Conservation (phyloP, 1,140 invertebrate species). For the Drosophila saltans region DNA sequence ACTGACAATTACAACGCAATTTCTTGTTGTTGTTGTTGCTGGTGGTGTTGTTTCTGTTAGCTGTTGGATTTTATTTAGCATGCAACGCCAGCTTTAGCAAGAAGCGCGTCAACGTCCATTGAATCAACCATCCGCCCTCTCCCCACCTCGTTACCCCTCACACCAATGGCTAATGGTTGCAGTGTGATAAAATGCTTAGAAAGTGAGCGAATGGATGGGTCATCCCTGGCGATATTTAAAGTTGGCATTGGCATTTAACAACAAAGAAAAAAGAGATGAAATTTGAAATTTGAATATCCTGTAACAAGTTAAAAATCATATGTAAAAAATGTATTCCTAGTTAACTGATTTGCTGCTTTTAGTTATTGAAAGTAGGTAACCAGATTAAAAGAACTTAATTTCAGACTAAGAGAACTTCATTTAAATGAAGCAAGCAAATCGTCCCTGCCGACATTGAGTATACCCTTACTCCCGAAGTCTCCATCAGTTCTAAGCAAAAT, state of each 20-base stretch:
- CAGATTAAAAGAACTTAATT: too few species aligned
- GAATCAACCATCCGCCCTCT: constrained; percentile 19
- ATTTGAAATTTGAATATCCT: not conserved
- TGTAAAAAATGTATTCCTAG: too few species aligned
- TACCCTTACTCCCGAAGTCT: too few species aligned
- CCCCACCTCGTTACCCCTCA: too few species aligned
- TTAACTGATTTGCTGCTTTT: too few species aligned
- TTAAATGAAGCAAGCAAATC: too few species aligned
- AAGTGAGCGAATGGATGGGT: constrained; percentile 21
- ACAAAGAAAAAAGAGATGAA: not conserved
- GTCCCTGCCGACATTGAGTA: too few species aligned
- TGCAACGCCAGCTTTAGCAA: constrained; percentile 50
- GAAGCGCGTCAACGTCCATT: constrained; percentile 62
- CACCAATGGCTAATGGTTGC: constrained; percentile 49
- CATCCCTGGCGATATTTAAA: constrained; percentile 4
- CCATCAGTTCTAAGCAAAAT: too few species aligned
- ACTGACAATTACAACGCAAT: constrained; percentile 71
- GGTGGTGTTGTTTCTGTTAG: constrained; percentile 31
- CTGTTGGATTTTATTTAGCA: constrained; percentile 52
- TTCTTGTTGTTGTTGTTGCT: constrained; percentile 36
- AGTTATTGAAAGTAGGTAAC: too few species aligned
- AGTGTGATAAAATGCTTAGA: constrained; percentile 56
- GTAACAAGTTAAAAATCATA: not conserved
- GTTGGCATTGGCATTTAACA: not conserved
- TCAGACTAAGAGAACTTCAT: too few species aligned